Evolutionary conservation across 2,113 vertebrate species (phyloP), one percentile per base, ranked within the genome.

Genomic region (Archocentrus centrarchus): DNA sequence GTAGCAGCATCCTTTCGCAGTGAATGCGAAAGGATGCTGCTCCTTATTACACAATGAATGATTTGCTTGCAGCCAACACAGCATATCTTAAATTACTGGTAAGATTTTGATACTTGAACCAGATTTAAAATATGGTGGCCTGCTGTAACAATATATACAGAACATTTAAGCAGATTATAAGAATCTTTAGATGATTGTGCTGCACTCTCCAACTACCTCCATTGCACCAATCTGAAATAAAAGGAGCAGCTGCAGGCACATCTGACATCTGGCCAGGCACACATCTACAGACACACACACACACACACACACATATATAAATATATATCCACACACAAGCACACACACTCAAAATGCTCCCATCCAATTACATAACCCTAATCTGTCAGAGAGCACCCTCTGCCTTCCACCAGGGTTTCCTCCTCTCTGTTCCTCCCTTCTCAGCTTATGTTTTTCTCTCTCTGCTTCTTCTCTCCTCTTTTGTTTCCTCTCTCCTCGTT

Each of bases 361-460:
- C 22, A 90, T 92, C 89, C 75, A 41, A 83, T 93, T 95, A 90
- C 89, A 81, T 94, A 94, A 94, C 76, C 85, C 87, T 90, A 90
- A 94, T 94, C 92, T 93, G 91, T 89, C 89, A 88, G 88, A 89
- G 88, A 92, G 83, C 78, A 86, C 80, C 80, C 82, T 87, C 84
- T 79, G 88, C 84, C 59, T 90, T 91, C 85, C 81, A 84, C 85
- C 50, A 82, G 92, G 83, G 87, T 87, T 93, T 93, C 90, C 91
- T 87, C 84, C 81, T 83, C 79, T 80, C 53, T 79, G 85, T 80
- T 85, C 81, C 66, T 88, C 77, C 53, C 75, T 0, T 53, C 78
- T 61, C 39, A 61, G 27, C 13, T 80, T 84, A 18, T 22, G 47
- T 78, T 59, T 79, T 79, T 63, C 59, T 79, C 59, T 55, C 77